These are phyloP conservation scores for Proisotoma minuta DNA, from an alignment of 2,888 invertebrate genomes.

Conservation along the genomic window DNA sequence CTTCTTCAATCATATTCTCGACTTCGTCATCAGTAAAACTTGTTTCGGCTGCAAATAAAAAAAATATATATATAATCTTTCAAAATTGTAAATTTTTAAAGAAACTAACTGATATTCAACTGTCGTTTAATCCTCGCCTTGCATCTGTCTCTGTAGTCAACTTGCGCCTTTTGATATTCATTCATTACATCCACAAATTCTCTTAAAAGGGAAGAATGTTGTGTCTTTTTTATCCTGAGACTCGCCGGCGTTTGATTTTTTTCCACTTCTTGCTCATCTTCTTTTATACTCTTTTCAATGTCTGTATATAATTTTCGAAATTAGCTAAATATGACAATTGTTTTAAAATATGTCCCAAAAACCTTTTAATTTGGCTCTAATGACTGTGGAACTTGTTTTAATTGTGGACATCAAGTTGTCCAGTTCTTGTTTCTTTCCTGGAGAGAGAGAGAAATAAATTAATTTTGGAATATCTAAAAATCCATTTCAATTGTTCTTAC, in stretches of 20 bases:
- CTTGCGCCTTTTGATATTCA: conserved; percentile 59
- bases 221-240: conserved; percentile 49
- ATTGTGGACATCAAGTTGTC: conserved; percentile 58
- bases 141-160: conserved; percentile 58
- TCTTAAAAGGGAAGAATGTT: conserved; percentile 57
- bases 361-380: conserved; percentile 57
- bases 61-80: not conserved
- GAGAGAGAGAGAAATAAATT: conserved; percentile 7
- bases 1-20: conserved; percentile 98
- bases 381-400: conserved; percentile 55
- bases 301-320: conserved; percentile 51
- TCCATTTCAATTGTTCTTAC: conserved; percentile 48
- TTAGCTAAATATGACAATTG: not conserved
- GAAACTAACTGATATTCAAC: conserved; percentile 59
- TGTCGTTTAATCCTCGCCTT: conserved; percentile 59
- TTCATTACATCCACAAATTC: conserved; percentile 60
- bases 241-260: conserved; percentile 43
- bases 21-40: conserved; percentile 96
- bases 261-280: conserved; percentile 49
- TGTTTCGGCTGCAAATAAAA: conserved; percentile 61
- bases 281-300: conserved; percentile 52
- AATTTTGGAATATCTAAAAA: not conserved
- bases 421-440: conserved; percentile 58
- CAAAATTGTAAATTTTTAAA: not conserved
- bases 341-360: not conserved